Conservation (phyloP, 2,113 vertebrate genomes). For the Peromyscus maniculatus region DNA sequence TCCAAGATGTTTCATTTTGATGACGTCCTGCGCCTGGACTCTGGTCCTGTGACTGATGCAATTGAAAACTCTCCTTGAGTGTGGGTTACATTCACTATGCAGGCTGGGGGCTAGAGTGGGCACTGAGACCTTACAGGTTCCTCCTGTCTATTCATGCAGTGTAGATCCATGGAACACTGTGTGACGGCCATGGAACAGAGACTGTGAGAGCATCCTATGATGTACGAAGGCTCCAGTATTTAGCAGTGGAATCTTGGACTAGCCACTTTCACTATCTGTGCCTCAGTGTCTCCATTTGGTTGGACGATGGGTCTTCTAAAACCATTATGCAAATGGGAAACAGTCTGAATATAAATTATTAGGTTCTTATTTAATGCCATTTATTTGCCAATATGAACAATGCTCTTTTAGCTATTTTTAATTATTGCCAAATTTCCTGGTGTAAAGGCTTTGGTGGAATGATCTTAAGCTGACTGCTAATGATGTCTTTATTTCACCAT, state of each 20-base stretch:
- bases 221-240: background rate
- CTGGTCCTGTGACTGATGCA: background rate
- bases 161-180: background rate
- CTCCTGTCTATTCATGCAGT: background rate
- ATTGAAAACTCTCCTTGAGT: background rate
- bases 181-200: background rate
- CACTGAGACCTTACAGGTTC: background rate
- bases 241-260: background rate
- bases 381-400: slow-evolving; percentile 5
- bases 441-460: background rate
- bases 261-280: background rate
- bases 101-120: background rate
- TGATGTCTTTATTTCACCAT: slow-evolving; percentile 64
- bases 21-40: background rate
- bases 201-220: background rate
- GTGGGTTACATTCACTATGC: background rate
- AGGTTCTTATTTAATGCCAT: background rate
- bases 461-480: slow-evolving; percentile 1
- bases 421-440: slow-evolving; percentile 29
- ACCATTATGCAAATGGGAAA: slow-evolving; percentile 7
- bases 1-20: background rate
- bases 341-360: background rate
- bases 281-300: background rate
- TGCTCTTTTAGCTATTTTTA: slow-evolving; percentile 46
- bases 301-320: slow-evolving; percentile 36